These are phyloP conservation scores for Phrixothrix hirtus DNA, from an alignment of 2,888 invertebrate genomes.

Conservation along the genomic window DNA sequence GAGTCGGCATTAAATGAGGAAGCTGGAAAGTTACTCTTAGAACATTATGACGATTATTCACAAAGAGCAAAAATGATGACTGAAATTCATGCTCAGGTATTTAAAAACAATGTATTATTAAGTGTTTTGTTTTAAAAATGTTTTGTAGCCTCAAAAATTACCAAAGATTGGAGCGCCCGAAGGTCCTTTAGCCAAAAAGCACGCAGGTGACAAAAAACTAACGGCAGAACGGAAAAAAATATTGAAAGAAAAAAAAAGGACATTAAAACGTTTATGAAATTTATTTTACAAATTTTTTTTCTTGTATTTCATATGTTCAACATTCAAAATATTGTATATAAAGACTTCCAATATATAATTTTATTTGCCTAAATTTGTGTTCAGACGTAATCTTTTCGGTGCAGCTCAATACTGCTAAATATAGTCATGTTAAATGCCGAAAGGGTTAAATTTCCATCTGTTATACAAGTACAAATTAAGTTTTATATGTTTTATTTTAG, in stretches of 20 bases:
- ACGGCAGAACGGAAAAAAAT: constrained; percentile 73
- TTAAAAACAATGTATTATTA: background rate
- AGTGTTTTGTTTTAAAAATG: too few relatives aligned
- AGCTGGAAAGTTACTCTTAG: constrained; percentile 89
- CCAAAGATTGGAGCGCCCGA: constrained; percentile 58
- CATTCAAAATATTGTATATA: constrained; percentile 22
- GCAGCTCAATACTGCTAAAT: background rate
- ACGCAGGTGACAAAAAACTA: constrained; percentile 78
- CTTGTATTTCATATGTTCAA: constrained; percentile 7
- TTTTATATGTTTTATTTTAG: too few relatives aligned
- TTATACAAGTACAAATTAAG: too few relatives aligned
- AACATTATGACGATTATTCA: constrained; percentile 92
- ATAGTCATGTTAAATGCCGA: background rate
- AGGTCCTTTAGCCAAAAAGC: constrained; percentile 82
- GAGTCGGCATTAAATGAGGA: constrained; percentile 97
- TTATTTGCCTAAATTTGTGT: constrained; percentile 5
- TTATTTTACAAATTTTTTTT: constrained; percentile 12
- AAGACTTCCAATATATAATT: constrained; percentile 18
- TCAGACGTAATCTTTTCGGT: background rate
- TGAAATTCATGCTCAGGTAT: constrained; percentile 82
- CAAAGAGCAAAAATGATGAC: constrained; percentile 88
- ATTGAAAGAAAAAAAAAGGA: constrained; percentile 82
- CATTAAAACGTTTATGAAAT: constrained; percentile 81
- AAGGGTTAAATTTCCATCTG: too few relatives aligned
- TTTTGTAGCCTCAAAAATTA: constrained; percentile 59